These are phyloP conservation scores for Yasuhikotakia modesta DNA, from an alignment of 2,797 vertebrate species.

Conservation along the genomic window DNA sequence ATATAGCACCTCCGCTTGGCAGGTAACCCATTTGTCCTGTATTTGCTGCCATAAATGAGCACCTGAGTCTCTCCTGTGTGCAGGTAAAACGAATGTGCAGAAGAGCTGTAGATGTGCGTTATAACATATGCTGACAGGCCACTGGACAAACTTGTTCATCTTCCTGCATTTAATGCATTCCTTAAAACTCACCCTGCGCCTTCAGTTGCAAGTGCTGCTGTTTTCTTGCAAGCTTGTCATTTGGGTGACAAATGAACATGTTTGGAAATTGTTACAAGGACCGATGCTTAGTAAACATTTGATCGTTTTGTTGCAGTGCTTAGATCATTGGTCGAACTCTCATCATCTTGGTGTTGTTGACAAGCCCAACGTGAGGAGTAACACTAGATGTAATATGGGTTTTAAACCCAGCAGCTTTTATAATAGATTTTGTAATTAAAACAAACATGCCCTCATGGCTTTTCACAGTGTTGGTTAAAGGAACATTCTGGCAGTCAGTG, in stretches of 20 bases:
- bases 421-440: not conserved
- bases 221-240: not conserved
- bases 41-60: slow-evolving; percentile 65
- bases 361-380: not conserved
- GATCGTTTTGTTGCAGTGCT: not conserved
- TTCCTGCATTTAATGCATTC: slow-evolving; percentile 7
- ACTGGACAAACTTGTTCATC: slow-evolving; percentile 55
- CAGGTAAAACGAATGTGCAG: slow-evolving; percentile 16
- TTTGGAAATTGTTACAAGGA: not conserved
- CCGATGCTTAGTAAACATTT: not conserved
- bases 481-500: not conserved
- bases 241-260: slow-evolving; percentile 1
- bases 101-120: slow-evolving; percentile 22
- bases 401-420: not conserved
- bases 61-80: not conserved
- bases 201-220: not conserved
- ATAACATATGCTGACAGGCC: slow-evolving; percentile 25
- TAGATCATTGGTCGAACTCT: too few species aligned
- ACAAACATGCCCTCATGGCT: not conserved
- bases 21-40: slow-evolving; percentile 68
- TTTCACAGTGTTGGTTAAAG: too few species aligned
- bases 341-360: not conserved
- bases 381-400: not conserved
- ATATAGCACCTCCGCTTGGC: slow-evolving; percentile 78
- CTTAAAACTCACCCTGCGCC: slow-evolving; percentile 39